Conservation (phyloP, 2,888 invertebrate species). For the Gari tellinella region DNA sequence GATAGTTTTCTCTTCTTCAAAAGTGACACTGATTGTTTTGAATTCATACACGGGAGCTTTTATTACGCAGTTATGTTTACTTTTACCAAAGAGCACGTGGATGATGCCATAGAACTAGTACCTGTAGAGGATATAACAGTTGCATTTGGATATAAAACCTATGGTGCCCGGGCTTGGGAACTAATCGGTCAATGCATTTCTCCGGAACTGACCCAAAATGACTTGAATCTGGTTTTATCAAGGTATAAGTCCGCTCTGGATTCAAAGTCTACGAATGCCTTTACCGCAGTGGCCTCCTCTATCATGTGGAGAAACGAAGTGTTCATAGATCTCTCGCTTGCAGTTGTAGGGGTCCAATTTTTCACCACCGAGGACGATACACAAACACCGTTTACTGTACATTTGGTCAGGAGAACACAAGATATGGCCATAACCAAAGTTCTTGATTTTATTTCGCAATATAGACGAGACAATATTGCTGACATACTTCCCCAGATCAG, state of each 20-base stretch:
- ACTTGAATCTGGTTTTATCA: background rate
- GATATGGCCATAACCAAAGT: background rate
- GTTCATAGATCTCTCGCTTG: constrained; percentile 23
- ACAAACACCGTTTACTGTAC: constrained; percentile 1
- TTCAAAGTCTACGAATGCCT: background rate
- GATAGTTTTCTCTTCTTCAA: background rate
- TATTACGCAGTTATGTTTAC: background rate
- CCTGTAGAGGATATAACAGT: background rate
- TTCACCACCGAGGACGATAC: constrained; percentile 26
- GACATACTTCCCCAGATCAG: background rate
- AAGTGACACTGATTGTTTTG: background rate
- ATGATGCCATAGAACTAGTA: constrained; percentile 6
- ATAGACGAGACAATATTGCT: background rate
- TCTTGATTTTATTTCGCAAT: constrained; percentile 2
- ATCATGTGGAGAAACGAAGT: constrained; percentile 25
- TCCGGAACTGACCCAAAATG: background rate
- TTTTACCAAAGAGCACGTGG: background rate
- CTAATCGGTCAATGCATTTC: background rate
- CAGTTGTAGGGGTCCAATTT: constrained; percentile 20
- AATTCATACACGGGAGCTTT: background rate
- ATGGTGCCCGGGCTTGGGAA: background rate
- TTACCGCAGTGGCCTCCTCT: constrained; percentile 20
- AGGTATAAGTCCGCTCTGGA: constrained; percentile 7
- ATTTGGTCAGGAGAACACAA: constrained; percentile 15
- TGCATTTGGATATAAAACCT: background rate